Evolutionary conservation across 2,888 invertebrate species (phyloP).

Genomic region (Drosophila hamatofila): DNA sequence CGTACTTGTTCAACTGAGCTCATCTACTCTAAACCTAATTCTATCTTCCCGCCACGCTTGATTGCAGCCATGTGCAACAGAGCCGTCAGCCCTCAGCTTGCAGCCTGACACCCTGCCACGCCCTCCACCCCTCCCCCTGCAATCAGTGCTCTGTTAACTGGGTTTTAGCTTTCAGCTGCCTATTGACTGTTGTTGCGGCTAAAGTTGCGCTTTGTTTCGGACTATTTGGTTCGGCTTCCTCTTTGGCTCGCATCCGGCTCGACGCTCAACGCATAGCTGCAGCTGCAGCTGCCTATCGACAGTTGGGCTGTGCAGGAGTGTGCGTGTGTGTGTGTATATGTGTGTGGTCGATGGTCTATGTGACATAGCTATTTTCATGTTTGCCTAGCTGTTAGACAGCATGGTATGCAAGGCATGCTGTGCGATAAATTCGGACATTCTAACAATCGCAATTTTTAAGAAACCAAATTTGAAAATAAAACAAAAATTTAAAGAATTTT

Average conservation of each 20-base stretch:
- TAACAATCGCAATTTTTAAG: background rate
- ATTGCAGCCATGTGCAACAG: constrained; percentile 25
- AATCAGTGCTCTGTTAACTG: constrained; percentile 37
- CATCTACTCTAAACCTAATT: constrained; percentile 3
- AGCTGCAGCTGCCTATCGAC: constrained; percentile 29
- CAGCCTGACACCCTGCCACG: background rate
- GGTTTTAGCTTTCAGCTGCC: constrained; percentile 34
- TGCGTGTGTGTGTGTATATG: background rate
- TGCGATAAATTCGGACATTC: background rate
- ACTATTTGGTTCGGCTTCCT: constrained; percentile 13
- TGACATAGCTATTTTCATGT: constrained; percentile 19
- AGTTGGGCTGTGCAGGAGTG: background rate
- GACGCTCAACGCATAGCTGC: constrained; percentile 16
- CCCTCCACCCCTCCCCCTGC: background rate
- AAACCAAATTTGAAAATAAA: background rate
- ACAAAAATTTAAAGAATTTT: background rate
- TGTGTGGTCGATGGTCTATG: background rate
- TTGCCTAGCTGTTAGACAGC: constrained; percentile 2
- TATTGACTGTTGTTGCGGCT: constrained; percentile 27
- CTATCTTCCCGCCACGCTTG: constrained; percentile 34
- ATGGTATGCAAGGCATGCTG: background rate
- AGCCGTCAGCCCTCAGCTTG: background rate
- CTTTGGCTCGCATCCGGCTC: constrained; percentile 25
- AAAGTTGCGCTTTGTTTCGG: constrained; percentile 43
- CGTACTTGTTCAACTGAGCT: constrained; percentile 7